phyloP scores from a whole-genome alignment of 2,888 invertebrate genomes.

The Mesorhabditis sp. region DNA sequence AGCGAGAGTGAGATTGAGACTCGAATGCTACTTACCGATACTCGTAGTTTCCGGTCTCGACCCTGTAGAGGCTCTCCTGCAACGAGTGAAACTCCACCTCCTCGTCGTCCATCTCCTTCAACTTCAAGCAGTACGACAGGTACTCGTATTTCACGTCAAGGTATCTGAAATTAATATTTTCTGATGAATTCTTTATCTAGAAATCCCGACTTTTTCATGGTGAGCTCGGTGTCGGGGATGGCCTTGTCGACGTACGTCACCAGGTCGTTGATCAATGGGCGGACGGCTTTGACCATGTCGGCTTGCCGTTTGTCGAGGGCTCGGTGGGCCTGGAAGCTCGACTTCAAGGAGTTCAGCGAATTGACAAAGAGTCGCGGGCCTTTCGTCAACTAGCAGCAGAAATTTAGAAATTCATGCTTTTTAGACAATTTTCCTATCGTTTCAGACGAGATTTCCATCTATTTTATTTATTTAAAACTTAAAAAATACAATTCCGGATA shows the following conservation, averaged over 20 bases:
- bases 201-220: slow-evolving; percentile 74
- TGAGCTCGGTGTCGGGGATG: slow-evolving; percentile 93
- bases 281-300: slow-evolving; percentile 40
- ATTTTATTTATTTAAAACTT: no score
- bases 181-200: neutral
- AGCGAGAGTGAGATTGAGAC: neutral
- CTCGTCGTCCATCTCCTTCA: slow-evolving; percentile 99
- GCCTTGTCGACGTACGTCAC: slow-evolving; percentile 91
- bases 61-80: slow-evolving; percentile 91
- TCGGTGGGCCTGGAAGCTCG: neutral
- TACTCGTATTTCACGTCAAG: slow-evolving; percentile 99
- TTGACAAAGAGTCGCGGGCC: no score
- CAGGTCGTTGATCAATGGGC: slow-evolving; percentile 82
- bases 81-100: slow-evolving; percentile 60
- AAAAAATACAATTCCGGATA: no score
- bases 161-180: slow-evolving; percentile 64
- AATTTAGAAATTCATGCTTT: neutral
- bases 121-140: slow-evolving; percentile 94
- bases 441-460: no score
- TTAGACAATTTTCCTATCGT: no score
- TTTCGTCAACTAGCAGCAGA: no score
- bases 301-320: slow-evolving; percentile 11
- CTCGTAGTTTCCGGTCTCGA: slow-evolving; percentile 98
- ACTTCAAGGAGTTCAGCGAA: slow-evolving; percentile 6
- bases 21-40: slow-evolving; percentile 69